Base-by-base conservation (phyloP, 23 tunicate species). In the Corella eumyota region DNA sequence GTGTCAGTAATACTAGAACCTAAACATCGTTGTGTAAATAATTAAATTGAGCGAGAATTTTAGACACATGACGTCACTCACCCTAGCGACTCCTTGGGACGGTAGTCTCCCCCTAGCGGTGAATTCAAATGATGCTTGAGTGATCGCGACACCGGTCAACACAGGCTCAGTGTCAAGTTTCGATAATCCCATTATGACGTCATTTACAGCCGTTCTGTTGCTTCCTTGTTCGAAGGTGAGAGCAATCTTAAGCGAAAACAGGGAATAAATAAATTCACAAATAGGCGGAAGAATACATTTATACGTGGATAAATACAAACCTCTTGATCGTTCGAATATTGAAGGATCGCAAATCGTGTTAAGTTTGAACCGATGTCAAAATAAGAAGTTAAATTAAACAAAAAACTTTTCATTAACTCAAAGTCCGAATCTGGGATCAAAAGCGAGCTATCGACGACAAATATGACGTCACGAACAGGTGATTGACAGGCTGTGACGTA, bases 401-500 rank as follows among this genome's bases (percentile, higher is more conserved):
- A n/a, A 34, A 72, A 56, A 28, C 63, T 1, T 59, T 60, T 72
- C 26, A 69, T 40, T 1, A 6, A 6, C 6, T 56, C 73, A 34
- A 81, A 72, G 29, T 70, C 65, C 2, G 67, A 7, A 25, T 71
- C 73, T 4, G 56, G 38, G 32, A 65, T 35, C 29, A 60, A 19
- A 9, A 48, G 30, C 11, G 79, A 65, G 55, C 60, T 72, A 40
- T 81, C 90, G 15, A 81, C 55, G 38, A 81, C 36, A 33, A 81
- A 66, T 13, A 81, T 60, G 47, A 81, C 71, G 73, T 81, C 90
- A n/a, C 79, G 79, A 3, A 17, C 26, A 33, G n/a, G 27, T 19
- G 27, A 25, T 34, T 32, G 30, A 25, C 60, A 54, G 1, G 60
- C 60, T 54, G 30, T 2, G 29, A 25, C 3, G 15, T 2, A 54